A percentile compares a stretch with the other conserved stretches of the same genome.
Evolutionary conservation across 2,888 invertebrate species (phyloP).

Genomic region (Chirona hameri): DNA sequence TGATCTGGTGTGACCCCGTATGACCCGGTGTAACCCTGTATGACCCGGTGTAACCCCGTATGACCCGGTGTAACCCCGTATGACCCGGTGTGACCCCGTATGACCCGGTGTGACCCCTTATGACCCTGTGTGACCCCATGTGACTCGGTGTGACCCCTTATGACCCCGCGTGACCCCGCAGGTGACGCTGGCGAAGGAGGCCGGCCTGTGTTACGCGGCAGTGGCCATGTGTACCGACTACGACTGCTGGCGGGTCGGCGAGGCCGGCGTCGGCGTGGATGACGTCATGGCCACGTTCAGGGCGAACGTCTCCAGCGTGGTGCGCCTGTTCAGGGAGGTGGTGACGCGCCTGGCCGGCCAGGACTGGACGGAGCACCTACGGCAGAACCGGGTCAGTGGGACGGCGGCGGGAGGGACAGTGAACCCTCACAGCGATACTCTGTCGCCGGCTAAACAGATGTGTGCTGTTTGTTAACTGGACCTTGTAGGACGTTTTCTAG

Average conservation of each 20-base stretch:
- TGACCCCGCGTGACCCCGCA: slow-evolving; percentile 45
- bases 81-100: no score
- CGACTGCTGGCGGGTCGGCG: slow-evolving; percentile 86
- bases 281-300: slow-evolving; percentile 64
- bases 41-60: no score
- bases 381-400: slow-evolving; percentile 59
- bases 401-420: background rate
- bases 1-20: no score
- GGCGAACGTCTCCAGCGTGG: slow-evolving; percentile 73
- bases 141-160: background rate
- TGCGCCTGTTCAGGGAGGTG: slow-evolving; percentile 63
- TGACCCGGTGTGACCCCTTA: no score
- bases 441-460: background rate
- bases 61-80: no score
- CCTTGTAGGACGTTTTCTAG: background rate
- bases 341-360: slow-evolving; percentile 67
- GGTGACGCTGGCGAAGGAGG: slow-evolving; percentile 90
- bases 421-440: background rate
- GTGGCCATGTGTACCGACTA: slow-evolving; percentile 97
- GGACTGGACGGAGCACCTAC: slow-evolving; percentile 65
- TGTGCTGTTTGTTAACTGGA: background rate
- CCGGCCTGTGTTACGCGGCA: slow-evolving; percentile 84
- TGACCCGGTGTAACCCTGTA: no score
- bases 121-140: no score
- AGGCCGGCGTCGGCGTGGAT: slow-evolving; percentile 63